A percentile compares a stretch with the other conserved stretches of the same genome.
These are phyloP conservation scores for Ictidomys tridecemlineatus DNA, from an alignment of 2,113 vertebrate genomes.

Conservation along the genomic window DNA sequence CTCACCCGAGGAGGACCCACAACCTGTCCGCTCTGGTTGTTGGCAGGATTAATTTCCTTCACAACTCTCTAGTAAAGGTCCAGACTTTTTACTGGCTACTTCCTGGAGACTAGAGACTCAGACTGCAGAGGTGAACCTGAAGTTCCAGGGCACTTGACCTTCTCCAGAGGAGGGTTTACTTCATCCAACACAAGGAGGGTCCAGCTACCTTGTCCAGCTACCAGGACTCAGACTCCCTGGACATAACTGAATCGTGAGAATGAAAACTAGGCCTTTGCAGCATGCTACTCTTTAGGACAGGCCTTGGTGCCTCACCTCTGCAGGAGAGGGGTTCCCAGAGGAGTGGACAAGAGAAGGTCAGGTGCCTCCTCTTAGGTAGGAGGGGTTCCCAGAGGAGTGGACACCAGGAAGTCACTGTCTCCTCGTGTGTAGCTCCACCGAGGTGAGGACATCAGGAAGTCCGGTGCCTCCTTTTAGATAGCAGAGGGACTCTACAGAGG, in stretches of 20 bases:
- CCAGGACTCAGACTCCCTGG: neutral
- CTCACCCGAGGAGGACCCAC: neutral
- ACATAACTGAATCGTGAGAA: neutral
- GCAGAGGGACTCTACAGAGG: too few species aligned
- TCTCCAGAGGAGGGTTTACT: neutral
- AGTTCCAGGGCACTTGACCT: neutral
- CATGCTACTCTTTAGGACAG: neutral
- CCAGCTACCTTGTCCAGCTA: neutral
- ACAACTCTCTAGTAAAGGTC: neutral
- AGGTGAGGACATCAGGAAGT: neutral
- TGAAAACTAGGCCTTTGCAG: neutral
- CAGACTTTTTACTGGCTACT: neutral
- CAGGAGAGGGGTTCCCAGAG: too few species aligned
- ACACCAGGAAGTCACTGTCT: too few species aligned
- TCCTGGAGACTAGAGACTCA: neutral
- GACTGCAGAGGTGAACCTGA: neutral
- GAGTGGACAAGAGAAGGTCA: too few species aligned
- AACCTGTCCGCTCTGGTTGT: neutral
- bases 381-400: too few species aligned
- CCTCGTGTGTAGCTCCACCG: too few species aligned
- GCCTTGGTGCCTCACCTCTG: too few species aligned
- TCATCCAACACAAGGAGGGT: neutral
- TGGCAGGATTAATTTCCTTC: neutral
- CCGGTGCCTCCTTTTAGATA: too few species aligned
- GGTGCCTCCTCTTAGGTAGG: too few species aligned